Conservation (phyloP, 2,888 invertebrate species). For the Zaprionus obscuricornis region DNA sequence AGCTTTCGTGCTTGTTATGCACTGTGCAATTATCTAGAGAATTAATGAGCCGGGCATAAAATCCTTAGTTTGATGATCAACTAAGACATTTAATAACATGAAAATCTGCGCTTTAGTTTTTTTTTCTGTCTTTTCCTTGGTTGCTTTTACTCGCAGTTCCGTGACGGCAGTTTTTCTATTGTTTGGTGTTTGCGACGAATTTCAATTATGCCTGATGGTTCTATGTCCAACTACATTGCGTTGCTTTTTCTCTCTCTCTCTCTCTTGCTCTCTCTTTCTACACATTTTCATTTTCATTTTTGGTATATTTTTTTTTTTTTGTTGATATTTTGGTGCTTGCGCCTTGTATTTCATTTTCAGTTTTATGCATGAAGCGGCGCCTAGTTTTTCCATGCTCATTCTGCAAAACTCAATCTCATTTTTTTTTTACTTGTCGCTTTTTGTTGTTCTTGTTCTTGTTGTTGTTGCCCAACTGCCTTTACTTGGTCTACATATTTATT, state of each 20-base stretch:
- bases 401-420: constrained; percentile 50
- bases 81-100: constrained; percentile 27
- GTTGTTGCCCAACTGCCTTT: constrained; percentile 11
- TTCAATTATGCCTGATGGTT: constrained; percentile 68
- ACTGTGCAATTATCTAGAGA: constrained; percentile 30
- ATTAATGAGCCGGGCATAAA: constrained; percentile 21
- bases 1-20: neutral
- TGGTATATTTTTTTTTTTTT: constrained; percentile 23
- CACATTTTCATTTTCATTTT: constrained; percentile 40
- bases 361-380: constrained; percentile 66
- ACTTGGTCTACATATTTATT: constrained; percentile 26
- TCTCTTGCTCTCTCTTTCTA: neutral
- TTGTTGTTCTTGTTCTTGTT: neutral
- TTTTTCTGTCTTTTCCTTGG: too few relatives aligned
- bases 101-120: constrained; percentile 15
- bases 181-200: constrained; percentile 33
- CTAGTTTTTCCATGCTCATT: constrained; percentile 64
- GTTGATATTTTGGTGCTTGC: constrained; percentile 14
- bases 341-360: constrained; percentile 71
- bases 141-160: neutral
- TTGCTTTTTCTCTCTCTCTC: constrained; percentile 4
- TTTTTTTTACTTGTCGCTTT: constrained; percentile 26
- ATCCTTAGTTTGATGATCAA: neutral
- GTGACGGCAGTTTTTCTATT: neutral
- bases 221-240: constrained; percentile 35